phyloP scores from a whole-genome alignment of 2,888 invertebrate species.

The Machimus rusticus region DNA sequence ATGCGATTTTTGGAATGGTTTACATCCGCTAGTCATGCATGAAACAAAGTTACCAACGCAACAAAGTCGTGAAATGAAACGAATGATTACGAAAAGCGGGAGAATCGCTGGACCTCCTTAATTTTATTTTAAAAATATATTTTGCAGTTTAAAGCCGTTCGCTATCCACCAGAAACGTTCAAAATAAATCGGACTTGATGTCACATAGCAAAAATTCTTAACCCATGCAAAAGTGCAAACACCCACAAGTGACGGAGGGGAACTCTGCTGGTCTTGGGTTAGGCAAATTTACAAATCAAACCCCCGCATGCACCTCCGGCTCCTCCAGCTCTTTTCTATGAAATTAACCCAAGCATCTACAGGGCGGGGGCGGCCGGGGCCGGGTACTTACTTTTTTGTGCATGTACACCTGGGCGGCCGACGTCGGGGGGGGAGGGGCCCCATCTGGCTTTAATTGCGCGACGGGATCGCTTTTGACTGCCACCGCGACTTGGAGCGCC shows the following conservation, averaged over 20 bases:
- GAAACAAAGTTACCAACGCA: constrained; percentile 14
- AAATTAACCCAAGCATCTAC: constrained; percentile 34
- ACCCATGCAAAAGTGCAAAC: constrained; percentile 38
- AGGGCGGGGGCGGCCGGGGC: neutral
- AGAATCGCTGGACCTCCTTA: constrained; percentile 1
- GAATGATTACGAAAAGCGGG: constrained; percentile 1
- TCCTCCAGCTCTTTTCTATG: constrained; percentile 2
- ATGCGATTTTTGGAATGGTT: neutral
- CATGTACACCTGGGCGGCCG: constrained; percentile 48
- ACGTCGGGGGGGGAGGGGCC: constrained; percentile 53
- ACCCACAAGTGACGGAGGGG: constrained; percentile 28
- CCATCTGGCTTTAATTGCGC: constrained; percentile 58
- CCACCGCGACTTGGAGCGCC: constrained; percentile 59
- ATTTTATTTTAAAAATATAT: neutral
- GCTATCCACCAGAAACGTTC: constrained; percentile 6
- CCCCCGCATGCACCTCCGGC: constrained; percentile 14
- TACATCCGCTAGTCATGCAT: constrained; percentile 16
- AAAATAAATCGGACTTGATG: constrained; percentile 31
- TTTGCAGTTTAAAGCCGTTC: constrained; percentile 29
- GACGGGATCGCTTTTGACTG: constrained; percentile 58
- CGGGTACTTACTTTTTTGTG: constrained; percentile 48
- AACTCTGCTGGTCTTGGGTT: constrained; percentile 9
- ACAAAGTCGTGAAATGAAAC: constrained; percentile 8
- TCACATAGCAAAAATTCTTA: constrained; percentile 29
- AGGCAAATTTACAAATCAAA: constrained; percentile 24